A percentile compares a stretch with the other conserved stretches of the same genome.
Evolutionary conservation across 2,113 vertebrate species (phyloP).

Genomic region (Ciconia maguari): DNA sequence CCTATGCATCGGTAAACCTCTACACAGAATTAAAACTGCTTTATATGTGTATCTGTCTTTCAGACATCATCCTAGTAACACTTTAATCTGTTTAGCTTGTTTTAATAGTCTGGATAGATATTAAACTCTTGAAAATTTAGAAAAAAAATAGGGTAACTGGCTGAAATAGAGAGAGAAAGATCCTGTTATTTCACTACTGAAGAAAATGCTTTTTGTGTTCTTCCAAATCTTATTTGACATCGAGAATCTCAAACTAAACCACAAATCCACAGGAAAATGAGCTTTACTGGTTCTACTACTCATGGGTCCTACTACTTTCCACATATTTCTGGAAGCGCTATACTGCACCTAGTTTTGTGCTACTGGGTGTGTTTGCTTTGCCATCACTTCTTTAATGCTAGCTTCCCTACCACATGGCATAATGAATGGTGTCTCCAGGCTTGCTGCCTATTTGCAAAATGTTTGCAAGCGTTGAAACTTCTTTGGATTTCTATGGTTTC

Average conservation of each 20-base stretch:
- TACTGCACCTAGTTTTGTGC: background rate
- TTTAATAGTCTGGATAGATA: background rate
- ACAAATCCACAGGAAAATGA: background rate
- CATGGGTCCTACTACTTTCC: background rate
- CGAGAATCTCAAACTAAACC: background rate
- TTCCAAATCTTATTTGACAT: background rate
- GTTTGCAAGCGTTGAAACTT: background rate
- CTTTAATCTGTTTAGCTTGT: background rate
- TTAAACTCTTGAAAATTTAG: background rate
- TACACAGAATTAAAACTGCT: background rate
- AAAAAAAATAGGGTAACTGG: background rate
- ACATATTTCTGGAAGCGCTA: background rate
- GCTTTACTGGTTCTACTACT: background rate
- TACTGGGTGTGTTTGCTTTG: background rate
- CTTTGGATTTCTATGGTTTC: background rate
- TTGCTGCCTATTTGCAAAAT: background rate
- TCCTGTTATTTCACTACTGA: background rate
- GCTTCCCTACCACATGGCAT: background rate
- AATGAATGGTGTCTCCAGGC: background rate
- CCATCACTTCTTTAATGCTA: background rate
- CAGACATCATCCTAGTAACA: background rate
- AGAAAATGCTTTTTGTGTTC: background rate
- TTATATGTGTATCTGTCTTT: background rate
- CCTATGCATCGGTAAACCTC: background rate
- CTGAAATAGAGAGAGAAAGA: background rate